A percentile compares a stretch with the other conserved stretches of the same genome.
phyloP scores from a whole-genome alignment of 2,113 vertebrate genomes.

The Passer domesticus region DNA sequence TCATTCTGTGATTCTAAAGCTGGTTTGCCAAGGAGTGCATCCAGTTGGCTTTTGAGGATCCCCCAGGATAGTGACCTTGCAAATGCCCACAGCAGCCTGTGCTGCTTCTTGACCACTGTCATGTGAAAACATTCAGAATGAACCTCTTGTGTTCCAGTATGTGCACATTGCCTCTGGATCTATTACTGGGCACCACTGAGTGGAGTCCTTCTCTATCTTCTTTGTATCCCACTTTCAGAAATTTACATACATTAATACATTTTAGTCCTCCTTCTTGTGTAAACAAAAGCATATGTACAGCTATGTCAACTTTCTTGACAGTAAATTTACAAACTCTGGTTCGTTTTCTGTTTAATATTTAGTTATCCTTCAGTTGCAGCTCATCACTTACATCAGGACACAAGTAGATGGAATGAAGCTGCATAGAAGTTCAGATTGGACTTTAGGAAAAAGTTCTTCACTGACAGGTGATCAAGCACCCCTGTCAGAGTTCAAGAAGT shows the following conservation, averaged over 20 bases:
- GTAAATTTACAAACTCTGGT: background rate
- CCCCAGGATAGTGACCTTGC: background rate
- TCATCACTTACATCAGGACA: background rate
- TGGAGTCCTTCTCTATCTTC: background rate
- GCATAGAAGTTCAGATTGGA: background rate
- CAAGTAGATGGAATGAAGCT: background rate
- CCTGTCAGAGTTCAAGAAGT: background rate
- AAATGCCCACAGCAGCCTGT: background rate
- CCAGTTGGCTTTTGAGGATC: background rate
- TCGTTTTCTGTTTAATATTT: background rate
- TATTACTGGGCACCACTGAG: background rate
- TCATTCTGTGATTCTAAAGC: background rate
- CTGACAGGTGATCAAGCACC: fast-evolving
- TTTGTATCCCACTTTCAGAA: background rate
- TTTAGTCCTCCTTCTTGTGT: background rate
- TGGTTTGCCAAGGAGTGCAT: fast-evolving
- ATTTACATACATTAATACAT: background rate
- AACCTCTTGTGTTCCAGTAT: background rate
- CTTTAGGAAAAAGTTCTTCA: background rate
- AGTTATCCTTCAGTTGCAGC: background rate
- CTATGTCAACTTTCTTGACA: background rate
- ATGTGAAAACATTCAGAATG: background rate
- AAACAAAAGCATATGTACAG: background rate
- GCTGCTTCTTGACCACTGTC: fast-evolving
- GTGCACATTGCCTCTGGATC: background rate